Evolutionary conservation across 2,797 vertebrate genomes (phyloP).

Genomic region (Diplodus sargus): DNA sequence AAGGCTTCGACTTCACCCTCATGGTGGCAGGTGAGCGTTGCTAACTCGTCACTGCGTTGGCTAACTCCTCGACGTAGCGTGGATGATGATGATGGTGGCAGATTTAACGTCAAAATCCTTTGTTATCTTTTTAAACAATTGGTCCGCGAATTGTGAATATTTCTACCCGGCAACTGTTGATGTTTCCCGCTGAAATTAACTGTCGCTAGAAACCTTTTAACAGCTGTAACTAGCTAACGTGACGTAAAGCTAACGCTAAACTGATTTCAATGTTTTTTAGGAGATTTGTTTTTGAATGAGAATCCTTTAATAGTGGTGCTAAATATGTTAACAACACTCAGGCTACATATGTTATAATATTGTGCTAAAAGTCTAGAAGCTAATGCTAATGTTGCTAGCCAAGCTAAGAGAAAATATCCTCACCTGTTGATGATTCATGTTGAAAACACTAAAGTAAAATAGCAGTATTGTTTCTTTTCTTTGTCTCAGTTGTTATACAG

Average conservation of each 20-base stretch:
- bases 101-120: not conserved
- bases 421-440: too few relatives aligned
- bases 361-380: too few relatives aligned
- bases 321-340: too few relatives aligned
- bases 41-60: not conserved
- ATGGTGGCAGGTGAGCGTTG: conserved; percentile 91
- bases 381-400: too few relatives aligned
- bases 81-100: not conserved
- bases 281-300: not conserved
- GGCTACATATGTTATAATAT: too few relatives aligned
- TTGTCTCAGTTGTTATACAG: too few relatives aligned
- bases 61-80: not conserved
- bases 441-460: too few relatives aligned
- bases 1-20: conserved; percentile 96
- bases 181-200: not conserved
- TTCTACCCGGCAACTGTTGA: not conserved
- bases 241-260: not conserved
- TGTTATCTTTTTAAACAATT: too few relatives aligned
- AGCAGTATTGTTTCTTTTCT: too few relatives aligned
- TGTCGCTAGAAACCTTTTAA: too few relatives aligned
- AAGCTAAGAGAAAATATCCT: too few relatives aligned
- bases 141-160: not conserved
- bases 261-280: not conserved
- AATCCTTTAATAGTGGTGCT: not conserved
- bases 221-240: not conserved